A percentile compares a stretch with the other conserved stretches of the same genome.
These are phyloP conservation scores for Enhydra lutris DNA, from an alignment of 2,113 vertebrate genomes.

Conservation along the genomic window DNA sequence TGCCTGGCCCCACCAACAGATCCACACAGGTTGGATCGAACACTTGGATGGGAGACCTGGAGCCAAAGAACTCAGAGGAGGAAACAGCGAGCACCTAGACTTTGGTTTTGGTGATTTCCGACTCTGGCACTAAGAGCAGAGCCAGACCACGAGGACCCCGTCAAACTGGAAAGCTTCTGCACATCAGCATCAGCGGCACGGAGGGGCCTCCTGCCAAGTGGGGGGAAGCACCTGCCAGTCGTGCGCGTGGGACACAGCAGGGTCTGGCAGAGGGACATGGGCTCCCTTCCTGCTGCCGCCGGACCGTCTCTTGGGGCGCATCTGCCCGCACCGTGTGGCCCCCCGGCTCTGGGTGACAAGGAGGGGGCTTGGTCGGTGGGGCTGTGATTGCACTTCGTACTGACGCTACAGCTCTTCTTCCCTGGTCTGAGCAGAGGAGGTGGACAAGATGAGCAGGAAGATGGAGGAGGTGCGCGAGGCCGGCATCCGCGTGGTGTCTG, in stretches of 20 bases:
- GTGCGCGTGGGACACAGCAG: not conserved
- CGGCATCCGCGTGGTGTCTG: slow-evolving; percentile 91
- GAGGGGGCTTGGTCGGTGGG: not conserved
- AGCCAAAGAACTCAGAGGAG: not conserved
- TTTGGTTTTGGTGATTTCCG: not conserved
- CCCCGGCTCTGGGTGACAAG: not conserved
- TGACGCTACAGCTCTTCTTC: not conserved
- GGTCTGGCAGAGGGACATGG: not conserved
- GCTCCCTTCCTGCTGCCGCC: too few species aligned
- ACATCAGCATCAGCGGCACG: not conserved
- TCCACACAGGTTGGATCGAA: not conserved
- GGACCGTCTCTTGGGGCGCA: not conserved
- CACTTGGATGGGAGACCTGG: not conserved
- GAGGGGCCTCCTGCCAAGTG: not conserved
- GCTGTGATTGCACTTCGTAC: not conserved
- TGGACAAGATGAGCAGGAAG: slow-evolving; percentile 97
- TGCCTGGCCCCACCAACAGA: not conserved
- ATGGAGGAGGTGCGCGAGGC: slow-evolving; percentile 95
- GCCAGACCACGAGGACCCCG: not conserved
- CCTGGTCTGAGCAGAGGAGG: slow-evolving; percentile 87
- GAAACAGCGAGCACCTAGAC: not conserved
- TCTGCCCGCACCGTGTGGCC: not conserved
- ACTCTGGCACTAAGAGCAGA: not conserved
- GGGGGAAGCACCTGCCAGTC: not conserved
- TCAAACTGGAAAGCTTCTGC: not conserved